Percentiles rank a stretch among this genome's conserved stretches.
phyloP scores from a whole-genome alignment of 2,888 invertebrate genomes.

The Hemistola chrysoprasaria region DNA sequence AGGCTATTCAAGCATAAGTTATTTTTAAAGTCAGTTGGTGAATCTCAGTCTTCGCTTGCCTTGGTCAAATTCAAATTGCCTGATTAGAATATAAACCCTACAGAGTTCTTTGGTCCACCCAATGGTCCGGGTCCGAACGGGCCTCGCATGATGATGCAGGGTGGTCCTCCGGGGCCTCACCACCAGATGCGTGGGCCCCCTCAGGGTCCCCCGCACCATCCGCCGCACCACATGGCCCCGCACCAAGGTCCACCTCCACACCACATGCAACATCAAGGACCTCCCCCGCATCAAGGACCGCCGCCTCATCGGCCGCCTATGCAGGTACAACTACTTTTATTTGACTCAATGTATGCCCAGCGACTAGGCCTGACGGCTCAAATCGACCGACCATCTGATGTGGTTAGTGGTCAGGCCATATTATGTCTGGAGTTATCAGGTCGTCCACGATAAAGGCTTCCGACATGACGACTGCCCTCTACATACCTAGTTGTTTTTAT shows the following conservation, averaged over 20 bases:
- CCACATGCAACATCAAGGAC: slow-evolving; percentile 71
- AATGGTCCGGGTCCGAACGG: slow-evolving; percentile 76
- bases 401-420: no score
- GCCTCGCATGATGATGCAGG: slow-evolving; percentile 56
- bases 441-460: no score
- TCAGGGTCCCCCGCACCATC: slow-evolving; percentile 63
- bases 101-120: slow-evolving; percentile 76
- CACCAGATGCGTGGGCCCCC: slow-evolving; percentile 72
- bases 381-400: no score
- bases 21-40: no score
- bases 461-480: no score
- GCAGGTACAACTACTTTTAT: slow-evolving; percentile 73
- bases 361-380: no score
- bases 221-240: slow-evolving; percentile 69
- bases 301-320: slow-evolving; percentile 83
- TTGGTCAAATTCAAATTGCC: no score
- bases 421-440: no score
- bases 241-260: slow-evolving; percentile 73
- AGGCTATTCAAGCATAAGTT: no score
- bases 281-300: slow-evolving; percentile 80
- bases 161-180: slow-evolving; percentile 57
- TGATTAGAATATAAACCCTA: background rate
- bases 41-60: no score
- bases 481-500: no score
- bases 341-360: no score